These are phyloP conservation scores for Tachuris rubrigastra DNA, from an alignment of 2,113 vertebrate genomes.

Conservation along the genomic window DNA sequence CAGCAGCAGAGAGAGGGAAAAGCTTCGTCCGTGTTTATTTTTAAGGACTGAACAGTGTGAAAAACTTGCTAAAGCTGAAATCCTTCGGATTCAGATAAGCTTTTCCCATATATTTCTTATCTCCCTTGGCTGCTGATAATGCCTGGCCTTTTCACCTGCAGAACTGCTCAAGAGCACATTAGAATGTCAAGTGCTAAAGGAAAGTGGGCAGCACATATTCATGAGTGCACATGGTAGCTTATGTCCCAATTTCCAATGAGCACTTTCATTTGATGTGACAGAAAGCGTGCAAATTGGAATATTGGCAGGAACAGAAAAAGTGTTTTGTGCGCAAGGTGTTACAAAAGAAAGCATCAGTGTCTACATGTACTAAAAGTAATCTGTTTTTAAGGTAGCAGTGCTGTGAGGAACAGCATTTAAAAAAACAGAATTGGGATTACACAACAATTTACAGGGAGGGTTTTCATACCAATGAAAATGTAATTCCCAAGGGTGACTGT, in stretches of 20 bases:
- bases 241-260: constrained; percentile 28
- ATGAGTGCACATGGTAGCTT: constrained; percentile 17
- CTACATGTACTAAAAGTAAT: constrained; percentile 33
- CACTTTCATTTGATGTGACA: constrained; percentile 38
- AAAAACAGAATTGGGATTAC: neutral
- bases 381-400: constrained; percentile 12
- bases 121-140: constrained; percentile 24
- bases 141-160: constrained; percentile 14
- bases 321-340: neutral
- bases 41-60: neutral
- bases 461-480: neutral
- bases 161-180: neutral
- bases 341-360: constrained; percentile 1
- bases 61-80: constrained; percentile 2
- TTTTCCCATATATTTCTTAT: constrained; percentile 29
- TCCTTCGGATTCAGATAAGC: constrained; percentile 1
- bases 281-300: constrained; percentile 41
- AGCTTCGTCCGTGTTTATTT: constrained; percentile 8
- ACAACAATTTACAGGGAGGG: neutral
- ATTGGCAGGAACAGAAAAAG: constrained; percentile 24
- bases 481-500: neutral
- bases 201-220: neutral
- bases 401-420: neutral
- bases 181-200: constrained; percentile 28
- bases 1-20: neutral